Percentiles rank a stretch among this genome's conserved stretches.
These are phyloP conservation scores for Folsomia manolachei DNA, from an alignment of 2,888 invertebrate genomes.

Conservation along the genomic window DNA sequence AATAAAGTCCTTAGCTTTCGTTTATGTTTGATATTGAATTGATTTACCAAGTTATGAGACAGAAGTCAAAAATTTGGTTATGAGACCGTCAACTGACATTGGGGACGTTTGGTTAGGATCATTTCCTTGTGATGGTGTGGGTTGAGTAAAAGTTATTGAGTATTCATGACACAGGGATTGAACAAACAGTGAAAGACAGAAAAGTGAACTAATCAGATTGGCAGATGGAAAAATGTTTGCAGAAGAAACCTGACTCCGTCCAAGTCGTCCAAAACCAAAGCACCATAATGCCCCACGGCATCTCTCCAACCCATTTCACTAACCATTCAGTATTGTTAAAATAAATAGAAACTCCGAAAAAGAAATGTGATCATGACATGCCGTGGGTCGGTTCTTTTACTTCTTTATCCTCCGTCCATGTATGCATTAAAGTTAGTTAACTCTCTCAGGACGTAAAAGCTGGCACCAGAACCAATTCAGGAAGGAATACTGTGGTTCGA, in stretches of 20 bases:
- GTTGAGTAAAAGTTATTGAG: constrained; percentile 30
- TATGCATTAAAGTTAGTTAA: constrained; percentile 20
- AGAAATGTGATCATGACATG: constrained; percentile 49
- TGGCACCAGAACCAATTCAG: background rate
- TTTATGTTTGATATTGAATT: background rate
- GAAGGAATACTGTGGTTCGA: no score
- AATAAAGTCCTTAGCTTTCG: background rate
- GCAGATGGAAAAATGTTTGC: constrained; percentile 51
- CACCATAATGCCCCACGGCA: constrained; percentile 46
- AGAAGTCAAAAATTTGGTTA: background rate
- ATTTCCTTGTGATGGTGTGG: background rate
- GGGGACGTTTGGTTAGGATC: background rate
- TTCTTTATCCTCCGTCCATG: constrained; percentile 3
- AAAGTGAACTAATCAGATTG: constrained; percentile 46
- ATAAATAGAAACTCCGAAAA: constrained; percentile 50
- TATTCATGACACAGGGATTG: constrained; percentile 48
- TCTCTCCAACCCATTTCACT: constrained; percentile 15
- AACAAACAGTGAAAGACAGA: constrained; percentile 16
- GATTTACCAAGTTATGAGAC: background rate
- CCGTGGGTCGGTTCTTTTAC: constrained; percentile 34
- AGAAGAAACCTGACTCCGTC: no score
- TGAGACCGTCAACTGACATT: background rate
- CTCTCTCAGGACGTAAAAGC: constrained; percentile 21
- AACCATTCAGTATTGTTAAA: constrained; percentile 47
- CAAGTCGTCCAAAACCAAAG: constrained; percentile 47